Evolutionary conservation across 2,113 vertebrate genomes (phyloP).

Genomic region (Micronycteris hirsuta): DNA sequence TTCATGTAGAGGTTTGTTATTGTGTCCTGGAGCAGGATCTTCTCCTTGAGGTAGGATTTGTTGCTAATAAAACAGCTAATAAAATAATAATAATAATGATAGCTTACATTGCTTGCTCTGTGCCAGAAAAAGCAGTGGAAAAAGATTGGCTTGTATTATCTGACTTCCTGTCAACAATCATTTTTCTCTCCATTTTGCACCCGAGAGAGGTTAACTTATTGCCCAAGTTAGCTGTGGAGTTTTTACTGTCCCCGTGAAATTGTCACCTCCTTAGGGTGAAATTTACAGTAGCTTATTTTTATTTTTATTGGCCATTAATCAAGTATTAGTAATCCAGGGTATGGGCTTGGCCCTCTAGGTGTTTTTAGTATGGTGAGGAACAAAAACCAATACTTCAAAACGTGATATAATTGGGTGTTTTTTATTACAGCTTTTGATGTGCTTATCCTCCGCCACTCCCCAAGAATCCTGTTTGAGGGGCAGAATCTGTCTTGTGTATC

Average conservation of each 20-base stretch:
- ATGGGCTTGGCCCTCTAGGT: neutral
- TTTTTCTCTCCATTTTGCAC: slow-evolving; percentile 18
- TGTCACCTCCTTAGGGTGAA: neutral
- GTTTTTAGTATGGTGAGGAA: slow-evolving; percentile 6
- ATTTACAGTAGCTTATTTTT: neutral
- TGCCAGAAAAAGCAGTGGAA: neutral
- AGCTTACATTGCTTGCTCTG: neutral
- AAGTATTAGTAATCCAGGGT: neutral
- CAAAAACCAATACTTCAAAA: neutral
- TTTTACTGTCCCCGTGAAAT: neutral
- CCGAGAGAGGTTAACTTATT: neutral
- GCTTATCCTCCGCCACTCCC: neutral
- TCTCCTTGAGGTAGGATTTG: neutral
- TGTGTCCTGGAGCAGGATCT: neutral
- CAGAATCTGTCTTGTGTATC: neutral
- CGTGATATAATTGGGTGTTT: neutral
- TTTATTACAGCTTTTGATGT: neutral
- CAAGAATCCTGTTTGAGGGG: neutral
- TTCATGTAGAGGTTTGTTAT: neutral
- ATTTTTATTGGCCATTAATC: neutral
- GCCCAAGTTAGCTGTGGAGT: neutral
- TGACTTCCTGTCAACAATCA: neutral
- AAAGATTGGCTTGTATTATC: neutral
- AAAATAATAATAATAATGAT: slow-evolving; percentile 14
- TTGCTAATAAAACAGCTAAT: slow-evolving; percentile 25